Percentiles rank a stretch among this genome's conserved stretches.
These are phyloP conservation scores for Esperia sulphurella DNA, from an alignment of 2,888 invertebrate genomes.

Conservation along the genomic window DNA sequence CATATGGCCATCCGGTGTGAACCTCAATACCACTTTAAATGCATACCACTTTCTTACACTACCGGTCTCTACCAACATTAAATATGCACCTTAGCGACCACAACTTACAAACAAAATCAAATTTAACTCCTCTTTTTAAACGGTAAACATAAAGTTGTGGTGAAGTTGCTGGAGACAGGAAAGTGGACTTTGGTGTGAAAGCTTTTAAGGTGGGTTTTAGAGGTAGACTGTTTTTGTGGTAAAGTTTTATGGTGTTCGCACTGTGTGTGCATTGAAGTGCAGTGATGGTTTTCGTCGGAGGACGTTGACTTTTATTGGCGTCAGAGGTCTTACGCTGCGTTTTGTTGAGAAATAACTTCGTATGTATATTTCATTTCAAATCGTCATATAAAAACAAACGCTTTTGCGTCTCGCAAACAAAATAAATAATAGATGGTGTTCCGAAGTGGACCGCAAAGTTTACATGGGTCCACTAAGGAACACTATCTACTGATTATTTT, in stretches of 20 bases:
- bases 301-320: conserved; percentile 2
- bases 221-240: background rate
- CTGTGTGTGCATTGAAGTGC: conserved; percentile 2
- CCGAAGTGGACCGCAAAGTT: too few species aligned
- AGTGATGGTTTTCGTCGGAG: background rate
- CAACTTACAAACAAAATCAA: background rate
- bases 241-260: background rate
- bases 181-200: background rate
- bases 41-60: conserved; percentile 4
- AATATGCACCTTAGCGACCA: background rate
- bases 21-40: conserved; percentile 24
- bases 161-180: background rate
- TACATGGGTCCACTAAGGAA: too few species aligned
- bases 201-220: conserved; percentile 1
- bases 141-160: background rate
- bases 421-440: too few species aligned
- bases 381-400: too few species aligned
- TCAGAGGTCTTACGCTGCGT: background rate
- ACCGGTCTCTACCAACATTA: background rate
- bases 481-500: too few species aligned
- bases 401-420: too few species aligned
- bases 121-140: background rate
- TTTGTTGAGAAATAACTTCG: too few species aligned
- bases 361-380: too few species aligned
- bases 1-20: conserved; percentile 17